phyloP scores from a whole-genome alignment of 2,113 vertebrate genomes.

The Seriola aureovittata region DNA sequence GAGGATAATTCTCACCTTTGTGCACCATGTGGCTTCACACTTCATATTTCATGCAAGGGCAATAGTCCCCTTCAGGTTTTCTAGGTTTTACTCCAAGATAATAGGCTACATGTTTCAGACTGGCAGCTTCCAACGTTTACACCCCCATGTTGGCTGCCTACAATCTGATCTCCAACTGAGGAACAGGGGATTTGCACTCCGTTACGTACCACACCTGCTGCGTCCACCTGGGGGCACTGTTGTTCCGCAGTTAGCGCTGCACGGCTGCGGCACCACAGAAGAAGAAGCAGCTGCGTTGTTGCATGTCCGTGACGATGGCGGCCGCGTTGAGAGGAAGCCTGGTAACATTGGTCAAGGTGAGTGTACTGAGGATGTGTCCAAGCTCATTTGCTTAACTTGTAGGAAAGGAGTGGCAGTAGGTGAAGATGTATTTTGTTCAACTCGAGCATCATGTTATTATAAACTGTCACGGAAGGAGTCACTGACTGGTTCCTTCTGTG shows the following conservation, averaged over 20 bases:
- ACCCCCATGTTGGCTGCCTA: no score
- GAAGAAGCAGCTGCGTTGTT: conserved; percentile 32
- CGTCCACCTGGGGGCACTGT: neutral
- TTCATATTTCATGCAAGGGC: no score
- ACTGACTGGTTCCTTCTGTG: neutral
- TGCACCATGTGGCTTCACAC: no score
- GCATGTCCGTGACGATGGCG: conserved; percentile 72
- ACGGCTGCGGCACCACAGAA: conserved; percentile 18
- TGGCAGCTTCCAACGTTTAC: no score
- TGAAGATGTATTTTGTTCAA: neutral
- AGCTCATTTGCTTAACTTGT: neutral
- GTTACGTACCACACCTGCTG: neutral
- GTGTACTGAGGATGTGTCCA: conserved; percentile 1
- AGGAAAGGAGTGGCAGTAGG: neutral
- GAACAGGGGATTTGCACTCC: neutral
- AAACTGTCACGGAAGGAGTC: neutral
- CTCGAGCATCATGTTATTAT: neutral
- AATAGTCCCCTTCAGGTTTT: no score
- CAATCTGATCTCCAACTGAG: no score
- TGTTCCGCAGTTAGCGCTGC: neutral
- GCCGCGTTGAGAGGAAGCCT: conserved; percentile 77
- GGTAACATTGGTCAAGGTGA: conserved; percentile 85
- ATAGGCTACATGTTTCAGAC: no score
- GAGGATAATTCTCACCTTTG: no score
- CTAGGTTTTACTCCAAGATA: no score